These are phyloP conservation scores for Tolypeutes matacus DNA, from an alignment of 2,797 vertebrate species.

Conservation along the genomic window DNA sequence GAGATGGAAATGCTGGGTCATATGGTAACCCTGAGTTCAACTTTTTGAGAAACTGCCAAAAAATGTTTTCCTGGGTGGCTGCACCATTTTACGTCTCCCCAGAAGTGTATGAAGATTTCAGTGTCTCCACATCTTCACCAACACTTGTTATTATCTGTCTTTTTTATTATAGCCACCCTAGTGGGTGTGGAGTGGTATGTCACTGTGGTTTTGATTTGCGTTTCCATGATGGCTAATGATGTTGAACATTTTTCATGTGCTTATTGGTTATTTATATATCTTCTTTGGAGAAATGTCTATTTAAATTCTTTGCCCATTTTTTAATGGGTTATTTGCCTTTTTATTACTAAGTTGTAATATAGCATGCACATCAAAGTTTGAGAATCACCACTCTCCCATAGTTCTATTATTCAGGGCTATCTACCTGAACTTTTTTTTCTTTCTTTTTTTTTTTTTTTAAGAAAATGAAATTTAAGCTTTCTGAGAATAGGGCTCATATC, in stretches of 20 bases:
- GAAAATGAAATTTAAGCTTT: constrained; percentile 47
- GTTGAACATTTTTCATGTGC: not conserved
- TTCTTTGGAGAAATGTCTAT: not conserved
- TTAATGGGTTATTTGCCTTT: not conserved
- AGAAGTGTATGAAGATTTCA: not conserved
- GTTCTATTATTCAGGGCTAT: not conserved
- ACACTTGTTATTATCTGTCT: not conserved
- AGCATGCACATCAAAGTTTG: not conserved
- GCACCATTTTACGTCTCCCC: not conserved
- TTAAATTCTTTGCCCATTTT: not conserved
- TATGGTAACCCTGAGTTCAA: not conserved
- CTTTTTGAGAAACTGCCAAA: constrained; percentile 54
- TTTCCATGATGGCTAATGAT: constrained; percentile 21
- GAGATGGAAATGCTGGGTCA: not conserved
- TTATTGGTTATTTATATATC: not conserved
- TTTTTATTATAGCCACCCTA: not conserved
- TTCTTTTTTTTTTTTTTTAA: not conserved
- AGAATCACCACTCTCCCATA: not conserved
- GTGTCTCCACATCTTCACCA: not conserved
- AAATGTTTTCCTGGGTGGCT: not conserved
- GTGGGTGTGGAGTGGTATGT: not conserved
- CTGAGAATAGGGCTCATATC: not conserved
- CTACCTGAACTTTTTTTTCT: not conserved
- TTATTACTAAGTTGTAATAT: not conserved
- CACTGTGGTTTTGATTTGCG: not conserved